phyloP scores from a whole-genome alignment of 2,797 vertebrate species.

The Sibirionetta formosa region DNA sequence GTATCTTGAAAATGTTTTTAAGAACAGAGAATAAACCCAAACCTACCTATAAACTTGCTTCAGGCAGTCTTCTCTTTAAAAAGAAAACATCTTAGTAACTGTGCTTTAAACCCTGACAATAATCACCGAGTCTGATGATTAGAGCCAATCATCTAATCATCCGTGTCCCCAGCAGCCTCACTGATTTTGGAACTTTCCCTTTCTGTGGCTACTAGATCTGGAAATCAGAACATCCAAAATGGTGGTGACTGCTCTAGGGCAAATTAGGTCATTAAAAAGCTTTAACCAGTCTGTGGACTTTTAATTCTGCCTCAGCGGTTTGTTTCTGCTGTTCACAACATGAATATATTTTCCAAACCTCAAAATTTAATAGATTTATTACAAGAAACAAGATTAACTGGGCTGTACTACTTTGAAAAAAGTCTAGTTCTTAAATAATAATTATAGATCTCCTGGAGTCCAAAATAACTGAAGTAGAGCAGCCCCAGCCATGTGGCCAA shows the following conservation, averaged over 20 bases:
- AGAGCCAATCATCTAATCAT: conserved; percentile 24
- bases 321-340: conserved; percentile 18
- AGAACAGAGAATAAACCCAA: neutral
- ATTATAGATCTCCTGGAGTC: conserved; percentile 22
- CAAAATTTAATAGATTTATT: conserved; percentile 48
- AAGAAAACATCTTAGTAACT: conserved; percentile 12
- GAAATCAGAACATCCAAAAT: conserved; percentile 36
- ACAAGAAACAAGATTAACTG: conserved; percentile 41
- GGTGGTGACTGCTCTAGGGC: neutral
- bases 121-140: conserved; percentile 3
- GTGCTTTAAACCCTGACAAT: conserved; percentile 12
- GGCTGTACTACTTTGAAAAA: neutral
- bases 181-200: conserved; percentile 38
- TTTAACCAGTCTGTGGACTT: neutral
- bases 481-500: conserved; percentile 39
- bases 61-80: conserved; percentile 16
- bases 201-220: conserved; percentile 31
- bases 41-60: neutral
- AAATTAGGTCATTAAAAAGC: conserved; percentile 34
- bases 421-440: conserved; percentile 35
- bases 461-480: conserved; percentile 9
- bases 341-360: conserved; percentile 27
- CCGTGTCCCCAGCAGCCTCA: neutral
- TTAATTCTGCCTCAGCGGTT: conserved; percentile 13
- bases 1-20: neutral